Conservation (phyloP, 1,140 invertebrate species). For the Limonius californicus region DNA sequence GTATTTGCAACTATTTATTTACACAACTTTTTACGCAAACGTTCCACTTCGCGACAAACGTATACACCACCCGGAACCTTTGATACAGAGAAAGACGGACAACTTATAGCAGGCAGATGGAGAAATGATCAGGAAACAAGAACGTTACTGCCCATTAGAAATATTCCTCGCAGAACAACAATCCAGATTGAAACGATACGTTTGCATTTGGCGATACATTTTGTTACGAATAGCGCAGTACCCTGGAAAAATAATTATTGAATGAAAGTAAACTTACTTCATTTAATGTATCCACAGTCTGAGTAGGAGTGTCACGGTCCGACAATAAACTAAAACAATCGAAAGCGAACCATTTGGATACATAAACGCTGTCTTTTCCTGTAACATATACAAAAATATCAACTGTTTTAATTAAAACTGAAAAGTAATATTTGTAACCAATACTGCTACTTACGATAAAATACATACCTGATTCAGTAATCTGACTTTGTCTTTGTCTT, state of each 20-base stretch:
- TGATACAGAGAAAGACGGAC: not conserved
- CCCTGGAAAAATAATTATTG: constrained; percentile 2
- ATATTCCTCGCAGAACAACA: not conserved
- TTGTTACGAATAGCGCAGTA: not conserved
- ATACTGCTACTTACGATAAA: too few species aligned
- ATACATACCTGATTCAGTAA: too few species aligned
- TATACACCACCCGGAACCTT: too few species aligned
- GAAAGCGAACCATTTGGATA: not conserved
- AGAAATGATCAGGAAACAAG: not conserved
- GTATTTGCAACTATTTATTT: too few species aligned
- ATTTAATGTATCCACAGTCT: not conserved
- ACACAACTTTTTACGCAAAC: too few species aligned
- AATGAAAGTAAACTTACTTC: not conserved
- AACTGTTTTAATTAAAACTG: too few species aligned
- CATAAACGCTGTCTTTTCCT: not conserved
- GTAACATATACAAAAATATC: not conserved
- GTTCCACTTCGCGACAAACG: too few species aligned
- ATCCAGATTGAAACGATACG: not conserved
- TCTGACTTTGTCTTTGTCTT: too few species aligned
- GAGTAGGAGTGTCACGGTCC: not conserved
- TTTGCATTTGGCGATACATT: not conserved
- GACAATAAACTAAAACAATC: not conserved
- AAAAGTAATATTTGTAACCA: too few species aligned
- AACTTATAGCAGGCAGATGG: not conserved
- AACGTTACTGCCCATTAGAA: too few species aligned